Conservation (phyloP, 2,888 invertebrate species). For the Caenorhabditis angaria region DNA sequence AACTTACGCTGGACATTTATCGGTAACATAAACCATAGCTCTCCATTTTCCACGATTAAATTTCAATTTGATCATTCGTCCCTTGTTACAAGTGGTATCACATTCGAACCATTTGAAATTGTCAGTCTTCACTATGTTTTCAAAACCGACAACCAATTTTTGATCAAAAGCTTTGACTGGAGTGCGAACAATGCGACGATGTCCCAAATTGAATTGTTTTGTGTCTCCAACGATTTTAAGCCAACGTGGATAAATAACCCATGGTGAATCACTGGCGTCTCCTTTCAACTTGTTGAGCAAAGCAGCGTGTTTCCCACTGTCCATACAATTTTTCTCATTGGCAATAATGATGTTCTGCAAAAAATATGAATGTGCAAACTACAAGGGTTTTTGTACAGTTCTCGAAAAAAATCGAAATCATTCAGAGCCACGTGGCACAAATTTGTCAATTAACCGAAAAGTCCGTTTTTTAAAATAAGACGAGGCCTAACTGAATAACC, state of each 20-base stretch:
- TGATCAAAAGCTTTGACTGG: background rate
- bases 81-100: slow-evolving; percentile 9
- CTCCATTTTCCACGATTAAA: slow-evolving; percentile 14
- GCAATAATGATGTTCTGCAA: background rate
- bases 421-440: too few species aligned
- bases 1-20: slow-evolving; percentile 4
- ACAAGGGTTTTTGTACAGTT: too few species aligned
- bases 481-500: too few species aligned
- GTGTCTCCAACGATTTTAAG: background rate
- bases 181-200: background rate
- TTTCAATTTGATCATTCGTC: slow-evolving; percentile 9
- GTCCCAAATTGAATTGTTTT: background rate
- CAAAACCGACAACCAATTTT: background rate
- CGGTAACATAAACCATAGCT: slow-evolving; percentile 14
- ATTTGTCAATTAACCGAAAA: too few species aligned
- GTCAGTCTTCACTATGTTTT: background rate
- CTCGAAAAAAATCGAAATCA: too few species aligned
- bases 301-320: background rate
- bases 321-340: background rate
- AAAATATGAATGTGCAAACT: too few species aligned
- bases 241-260: background rate
- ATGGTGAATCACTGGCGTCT: background rate
- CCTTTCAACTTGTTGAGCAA: background rate
- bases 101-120: background rate
- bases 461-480: too few species aligned